These are phyloP conservation scores for Sebastes oblongus DNA, from an alignment of 2,797 vertebrate species.

Conservation along the genomic window DNA sequence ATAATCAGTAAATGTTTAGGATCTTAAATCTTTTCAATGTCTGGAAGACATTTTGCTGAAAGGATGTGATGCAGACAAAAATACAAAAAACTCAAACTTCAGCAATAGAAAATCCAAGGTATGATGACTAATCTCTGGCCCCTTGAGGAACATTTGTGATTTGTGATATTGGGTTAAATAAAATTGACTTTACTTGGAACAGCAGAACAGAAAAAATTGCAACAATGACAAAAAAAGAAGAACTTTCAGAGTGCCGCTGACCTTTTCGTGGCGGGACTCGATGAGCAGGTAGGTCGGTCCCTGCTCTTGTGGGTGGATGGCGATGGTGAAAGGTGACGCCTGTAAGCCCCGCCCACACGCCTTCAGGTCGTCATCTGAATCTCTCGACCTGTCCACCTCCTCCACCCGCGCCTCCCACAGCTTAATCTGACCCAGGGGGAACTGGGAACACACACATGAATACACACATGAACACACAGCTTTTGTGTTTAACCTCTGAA, in stretches of 20 bases:
- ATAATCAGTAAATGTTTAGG: neutral
- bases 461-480: neutral
- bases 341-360: slow-evolving; percentile 85
- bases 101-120: neutral
- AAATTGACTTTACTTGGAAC: neutral
- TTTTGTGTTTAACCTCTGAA: neutral
- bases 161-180: neutral
- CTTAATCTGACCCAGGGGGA: slow-evolving; percentile 97
- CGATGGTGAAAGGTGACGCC: slow-evolving; percentile 86
- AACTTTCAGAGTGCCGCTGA: slow-evolving; percentile 38
- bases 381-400: slow-evolving; percentile 91
- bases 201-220: neutral
- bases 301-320: slow-evolving; percentile 91
- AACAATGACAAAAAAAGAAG: neutral
- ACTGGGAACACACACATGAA: slow-evolving; percentile 75
- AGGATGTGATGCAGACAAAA: too few species aligned
- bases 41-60: too few species aligned
- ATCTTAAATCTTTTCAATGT: neutral
- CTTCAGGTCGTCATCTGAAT: slow-evolving; percentile 90
- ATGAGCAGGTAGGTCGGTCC: slow-evolving; percentile 92
- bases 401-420: slow-evolving; percentile 93
- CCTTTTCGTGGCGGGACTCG: slow-evolving; percentile 92
- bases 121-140: neutral
- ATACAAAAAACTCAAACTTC: neutral
- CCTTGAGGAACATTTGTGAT: neutral